Evolutionary conservation across 2,797 vertebrate genomes (phyloP), one percentile per base, ranked within the genome.

Genomic region (Phataginus tetradactyla): DNA sequence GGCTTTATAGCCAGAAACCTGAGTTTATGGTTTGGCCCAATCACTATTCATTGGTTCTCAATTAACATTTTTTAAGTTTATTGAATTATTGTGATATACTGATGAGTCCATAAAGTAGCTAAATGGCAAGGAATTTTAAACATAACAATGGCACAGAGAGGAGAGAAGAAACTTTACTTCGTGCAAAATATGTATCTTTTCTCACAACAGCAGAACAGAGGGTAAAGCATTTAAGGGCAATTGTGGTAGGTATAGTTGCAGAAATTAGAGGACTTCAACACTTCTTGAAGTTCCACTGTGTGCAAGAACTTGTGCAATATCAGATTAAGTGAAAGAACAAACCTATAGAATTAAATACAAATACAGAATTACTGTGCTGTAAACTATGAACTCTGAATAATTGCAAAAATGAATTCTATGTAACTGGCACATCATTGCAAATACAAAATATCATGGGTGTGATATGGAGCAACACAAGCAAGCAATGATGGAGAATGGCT

Each of bases 111-210:
- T 66, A 64, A 91, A 66, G 75, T 74, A n/a, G 34, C 64, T 91
- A 91, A 87, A 53, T 45, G 29, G 6, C n/a, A 97, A 93, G 42
- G 15, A 89, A 64, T 51, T 94, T 94, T 95, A 89, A 84, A 27
- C 45, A 93, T 91, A 92, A 66, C 49, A 83, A 86, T 61, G 72
- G 5, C 55, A 77, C 29, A 53, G 25, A 53, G 17, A 37, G 87
- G 29, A 80, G 86, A 86, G 21, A 45, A 51, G 25, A 64, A 80
- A 61, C 2, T 29, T 90, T 80, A 74, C 10, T 20, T 11, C 89
- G 2, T 78, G 39, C 18, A 42, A 90, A 84, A 94, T 34, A 84
- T 23, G 27, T 49, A 55, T 39, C 5, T 57, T 57, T 86, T 79
- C 21, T 8, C 10, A 85, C 25, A n/a, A 74, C 6, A 78, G 15